Conservation (phyloP, 2,888 invertebrate genomes). For the Eubasilissa splendida region DNA sequence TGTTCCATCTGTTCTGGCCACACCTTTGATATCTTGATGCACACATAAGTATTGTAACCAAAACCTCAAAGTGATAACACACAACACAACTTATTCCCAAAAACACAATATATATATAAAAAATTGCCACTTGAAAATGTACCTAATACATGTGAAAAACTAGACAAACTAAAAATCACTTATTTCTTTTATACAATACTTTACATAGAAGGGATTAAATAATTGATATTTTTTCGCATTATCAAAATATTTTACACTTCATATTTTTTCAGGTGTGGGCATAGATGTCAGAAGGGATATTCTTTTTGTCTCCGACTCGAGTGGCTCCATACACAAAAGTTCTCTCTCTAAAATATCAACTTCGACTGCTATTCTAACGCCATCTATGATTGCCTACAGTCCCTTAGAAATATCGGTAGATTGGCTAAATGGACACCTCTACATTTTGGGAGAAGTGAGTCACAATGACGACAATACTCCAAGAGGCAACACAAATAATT, state of each 20-base stretch:
- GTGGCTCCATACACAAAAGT: conserved; percentile 76
- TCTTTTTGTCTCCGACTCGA: conserved; percentile 84
- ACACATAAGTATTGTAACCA: no score
- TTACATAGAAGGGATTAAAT: no score
- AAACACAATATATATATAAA: no score
- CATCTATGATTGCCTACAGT: conserved; percentile 74
- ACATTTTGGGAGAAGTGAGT: conserved; percentile 83
- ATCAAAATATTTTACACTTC: conserved; percentile 10
- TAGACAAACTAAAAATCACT: no score
- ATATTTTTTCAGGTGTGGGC: conserved; percentile 77
- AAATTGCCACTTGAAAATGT: no score
- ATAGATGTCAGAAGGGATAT: conserved; percentile 82
- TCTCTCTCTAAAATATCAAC: conserved; percentile 64
- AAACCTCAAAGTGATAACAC: no score
- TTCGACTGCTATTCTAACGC: conserved; percentile 72
- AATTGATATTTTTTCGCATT: no score
- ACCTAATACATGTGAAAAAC: no score
- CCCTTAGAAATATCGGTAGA: conserved; percentile 86
- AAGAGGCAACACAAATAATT: conserved; percentile 61
- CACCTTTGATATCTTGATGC: no score
- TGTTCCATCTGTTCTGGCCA: no score
- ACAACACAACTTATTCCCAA: no score
- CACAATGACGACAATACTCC: conserved; percentile 65
- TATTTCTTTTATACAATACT: no score
- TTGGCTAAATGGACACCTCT: conserved; percentile 90